Percentiles rank a stretch among this genome's conserved stretches.
Evolutionary conservation across 2,113 vertebrate genomes (phyloP).

Genomic region (Pongo pygmaeus): DNA sequence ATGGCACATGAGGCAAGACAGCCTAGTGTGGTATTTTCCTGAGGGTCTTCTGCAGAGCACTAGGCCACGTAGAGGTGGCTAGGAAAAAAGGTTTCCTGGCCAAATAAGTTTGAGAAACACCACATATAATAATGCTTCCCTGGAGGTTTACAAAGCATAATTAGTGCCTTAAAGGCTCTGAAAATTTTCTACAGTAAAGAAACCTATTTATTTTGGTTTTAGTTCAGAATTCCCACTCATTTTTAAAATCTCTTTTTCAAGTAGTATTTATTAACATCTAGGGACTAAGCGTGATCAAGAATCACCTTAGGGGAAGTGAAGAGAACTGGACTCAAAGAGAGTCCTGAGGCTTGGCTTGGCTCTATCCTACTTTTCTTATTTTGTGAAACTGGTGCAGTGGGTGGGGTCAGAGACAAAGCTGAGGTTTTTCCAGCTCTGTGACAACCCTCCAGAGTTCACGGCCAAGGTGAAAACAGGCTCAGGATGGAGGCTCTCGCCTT

Average conservation of each 20-base stretch:
- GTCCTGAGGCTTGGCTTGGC: not conserved
- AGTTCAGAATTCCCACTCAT: not conserved
- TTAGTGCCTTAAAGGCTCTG: not conserved
- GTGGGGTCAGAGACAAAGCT: accelerated
- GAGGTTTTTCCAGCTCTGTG: not conserved
- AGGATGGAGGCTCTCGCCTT: not conserved
- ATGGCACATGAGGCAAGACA: not conserved
- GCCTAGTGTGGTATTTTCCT: not conserved
- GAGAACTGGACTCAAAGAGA: not conserved
- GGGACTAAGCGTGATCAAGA: not conserved
- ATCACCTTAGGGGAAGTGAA: not conserved
- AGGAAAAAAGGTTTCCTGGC: not conserved
- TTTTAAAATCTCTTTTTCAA: not conserved
- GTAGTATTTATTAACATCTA: not conserved
- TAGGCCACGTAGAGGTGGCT: not conserved
- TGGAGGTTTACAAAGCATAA: not conserved
- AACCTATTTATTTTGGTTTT: not conserved
- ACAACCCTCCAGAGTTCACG: not conserved
- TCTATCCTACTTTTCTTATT: not conserved
- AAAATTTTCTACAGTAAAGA: not conserved
- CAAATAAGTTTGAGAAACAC: not conserved
- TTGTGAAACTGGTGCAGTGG: not conserved
- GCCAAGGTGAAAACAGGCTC: not conserved
- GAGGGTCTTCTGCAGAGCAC: not conserved
- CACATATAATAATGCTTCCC: not conserved